Evolutionary conservation across 2,888 invertebrate species (phyloP).

Genomic region (Galerucella pusilla): DNA sequence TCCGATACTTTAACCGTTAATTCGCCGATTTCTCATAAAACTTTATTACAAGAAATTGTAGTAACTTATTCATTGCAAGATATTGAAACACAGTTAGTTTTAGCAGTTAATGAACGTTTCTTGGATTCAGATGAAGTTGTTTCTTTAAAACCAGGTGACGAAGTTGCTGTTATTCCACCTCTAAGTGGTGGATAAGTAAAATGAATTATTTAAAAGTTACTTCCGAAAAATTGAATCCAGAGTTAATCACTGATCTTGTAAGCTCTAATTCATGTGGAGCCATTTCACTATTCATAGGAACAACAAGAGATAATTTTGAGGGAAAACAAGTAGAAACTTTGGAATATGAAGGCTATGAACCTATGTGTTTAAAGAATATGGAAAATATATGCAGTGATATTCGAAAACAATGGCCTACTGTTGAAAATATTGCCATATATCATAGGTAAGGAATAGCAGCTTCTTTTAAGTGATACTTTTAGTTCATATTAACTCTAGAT

Average conservation of each 20-base stretch:
- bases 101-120: conserved; percentile 88
- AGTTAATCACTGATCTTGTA: conserved; percentile 74
- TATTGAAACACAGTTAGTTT: conserved; percentile 77
- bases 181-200: conserved; percentile 82
- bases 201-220: conserved; percentile 81
- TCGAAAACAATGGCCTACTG: conserved; percentile 77
- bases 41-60: conserved; percentile 73
- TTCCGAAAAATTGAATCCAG: conserved; percentile 74
- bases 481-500: neutral
- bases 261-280: conserved; percentile 84
- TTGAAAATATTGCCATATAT: conserved; percentile 85
- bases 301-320: conserved; percentile 86
- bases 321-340: conserved; percentile 85
- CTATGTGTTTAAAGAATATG: conserved; percentile 90
- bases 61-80: conserved; percentile 72
- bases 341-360: conserved; percentile 93
- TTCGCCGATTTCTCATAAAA: conserved; percentile 67
- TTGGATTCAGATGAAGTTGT: conserved; percentile 68
- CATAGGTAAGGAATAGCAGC: conserved; percentile 73
- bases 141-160: conserved; percentile 76
- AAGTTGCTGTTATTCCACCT: conserved; percentile 93
- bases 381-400: conserved; percentile 80
- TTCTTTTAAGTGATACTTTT: neutral
- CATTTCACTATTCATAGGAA: conserved; percentile 89
- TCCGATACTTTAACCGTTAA: conserved; percentile 69